Base-by-base conservation (phyloP, 1,140 invertebrate genomes). In the Drosophila repletoides region DNA sequence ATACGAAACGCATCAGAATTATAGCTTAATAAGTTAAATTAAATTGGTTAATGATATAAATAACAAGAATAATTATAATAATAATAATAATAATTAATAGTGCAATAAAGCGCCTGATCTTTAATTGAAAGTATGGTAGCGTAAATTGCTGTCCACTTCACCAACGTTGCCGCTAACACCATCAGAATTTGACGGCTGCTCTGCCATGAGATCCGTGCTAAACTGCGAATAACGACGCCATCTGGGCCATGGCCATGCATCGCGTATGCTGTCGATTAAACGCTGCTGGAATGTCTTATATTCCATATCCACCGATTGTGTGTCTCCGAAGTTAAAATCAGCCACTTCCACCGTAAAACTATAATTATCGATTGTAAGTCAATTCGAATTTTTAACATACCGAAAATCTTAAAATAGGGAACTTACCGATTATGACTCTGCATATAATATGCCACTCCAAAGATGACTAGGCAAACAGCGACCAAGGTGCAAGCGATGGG, bases 201-300 rank as follows among this genome's bases (percentile, higher is more conserved):
- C 88, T 6, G 76, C 64, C 33, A 80, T 89, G 48, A 88, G 79
- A 72, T 89, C 88, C 24, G 79, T 67, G 34, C 53, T 86, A 22
- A 84, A 88, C 46, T 77, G 69, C n/a, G 88, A 81, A 26, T 75
- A 87, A 0, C 68, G 80, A 22, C 84, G 73, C 43, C 63, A 65
- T 7, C 76, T 52, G 12, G 71, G 75, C 73, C 74, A 72, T 66
- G 80, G 55, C 59, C 74, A 74, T 58, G 69, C 92, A 90, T 73
- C 92, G 72, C 55, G 90, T 68, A 97, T 93, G n/a, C 95, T 95
- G 67, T 96, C 95, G 19, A 93, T 91, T 1, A 97, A 91, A 34
- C 96, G 91, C 76, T 96, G 95, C 3, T 92, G 92, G 80, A 97
- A 97, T 15, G 95, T 96, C 91, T 96, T 96, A 76, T 96, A 96